A percentile compares a stretch with the other conserved stretches of the same genome.
These are phyloP conservation scores for Atrina japonica DNA, from an alignment of 2,888 invertebrate genomes.

Conservation along the genomic window DNA sequence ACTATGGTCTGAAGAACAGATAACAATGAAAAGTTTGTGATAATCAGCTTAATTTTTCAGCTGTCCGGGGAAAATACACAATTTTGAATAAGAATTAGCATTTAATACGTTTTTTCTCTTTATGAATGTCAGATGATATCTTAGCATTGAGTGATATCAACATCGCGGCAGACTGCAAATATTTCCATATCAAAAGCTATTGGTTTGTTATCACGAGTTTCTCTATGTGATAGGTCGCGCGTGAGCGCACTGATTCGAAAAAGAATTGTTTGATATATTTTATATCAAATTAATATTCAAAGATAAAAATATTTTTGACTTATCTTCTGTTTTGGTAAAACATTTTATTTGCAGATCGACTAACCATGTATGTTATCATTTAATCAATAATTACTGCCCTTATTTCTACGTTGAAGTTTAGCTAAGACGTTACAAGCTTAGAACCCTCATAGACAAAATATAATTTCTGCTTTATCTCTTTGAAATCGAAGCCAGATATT, in stretches of 20 bases:
- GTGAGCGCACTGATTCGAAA: slow-evolving; percentile 7
- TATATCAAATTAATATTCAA: slow-evolving; percentile 32
- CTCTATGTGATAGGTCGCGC: slow-evolving; percentile 16
- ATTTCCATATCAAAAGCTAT: slow-evolving; percentile 36
- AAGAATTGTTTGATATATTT: slow-evolving; percentile 27
- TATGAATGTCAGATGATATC: slow-evolving; percentile 29
- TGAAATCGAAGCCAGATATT: too few species aligned
- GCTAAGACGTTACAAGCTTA: too few species aligned
- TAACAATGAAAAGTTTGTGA: slow-evolving; percentile 55
- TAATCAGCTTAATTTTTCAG: slow-evolving; percentile 53
- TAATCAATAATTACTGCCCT: slow-evolving; percentile 26
- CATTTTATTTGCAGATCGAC: slow-evolving; percentile 14
- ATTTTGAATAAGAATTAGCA: slow-evolving; percentile 36
- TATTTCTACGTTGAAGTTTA: too few species aligned
- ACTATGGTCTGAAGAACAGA: slow-evolving; percentile 8
- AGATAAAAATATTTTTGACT: slow-evolving; percentile 23
- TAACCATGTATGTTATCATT: slow-evolving; percentile 9
- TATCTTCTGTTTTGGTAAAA: slow-evolving; percentile 14
- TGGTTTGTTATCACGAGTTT: slow-evolving; percentile 22
- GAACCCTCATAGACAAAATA: too few species aligned
- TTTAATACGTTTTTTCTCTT: slow-evolving; percentile 39
- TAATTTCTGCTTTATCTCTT: too few species aligned
- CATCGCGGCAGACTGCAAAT: slow-evolving; percentile 2
- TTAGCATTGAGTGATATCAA: slow-evolving; percentile 7
- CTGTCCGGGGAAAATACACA: slow-evolving; percentile 31